phyloP scores from a whole-genome alignment of 2,888 invertebrate species.

The Rhaphigaster nebulosa region DNA sequence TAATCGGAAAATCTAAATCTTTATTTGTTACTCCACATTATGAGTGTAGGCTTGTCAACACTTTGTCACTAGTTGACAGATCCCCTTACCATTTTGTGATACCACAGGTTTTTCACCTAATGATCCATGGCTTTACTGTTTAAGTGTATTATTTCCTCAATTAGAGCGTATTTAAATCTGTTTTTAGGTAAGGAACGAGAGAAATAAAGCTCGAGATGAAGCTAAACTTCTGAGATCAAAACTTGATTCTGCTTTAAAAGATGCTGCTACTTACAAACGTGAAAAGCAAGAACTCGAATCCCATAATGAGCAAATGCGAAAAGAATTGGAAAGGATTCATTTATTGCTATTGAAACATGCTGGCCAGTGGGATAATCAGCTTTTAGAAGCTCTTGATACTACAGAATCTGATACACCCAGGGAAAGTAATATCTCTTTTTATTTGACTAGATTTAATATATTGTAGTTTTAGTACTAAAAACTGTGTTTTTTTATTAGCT shows the following conservation, averaged over 20 bases:
- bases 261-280: constrained; percentile 78
- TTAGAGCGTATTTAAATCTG: no score
- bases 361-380: constrained; percentile 76
- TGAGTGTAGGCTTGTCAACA: no score
- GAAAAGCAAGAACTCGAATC: constrained; percentile 83
- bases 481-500: constrained; percentile 44
- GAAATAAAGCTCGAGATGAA: constrained; percentile 94
- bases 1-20: no score
- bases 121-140: no score
- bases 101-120: no score
- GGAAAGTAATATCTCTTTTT: constrained; percentile 62
- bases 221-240: constrained; percentile 85
- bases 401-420: constrained; percentile 70
- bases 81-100: no score
- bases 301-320: constrained; percentile 82
- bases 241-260: constrained; percentile 84
- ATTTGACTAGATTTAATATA: neutral
- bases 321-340: constrained; percentile 85
- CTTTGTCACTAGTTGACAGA: no score
- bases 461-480: neutral
- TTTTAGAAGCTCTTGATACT: constrained; percentile 70
- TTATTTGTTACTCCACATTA: no score
- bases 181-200: constrained; percentile 82
- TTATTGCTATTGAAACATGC: constrained; percentile 78
- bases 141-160: no score